Evolutionary conservation across 2,888 invertebrate species (phyloP).

Genomic region (Margaritifera margaritifera): DNA sequence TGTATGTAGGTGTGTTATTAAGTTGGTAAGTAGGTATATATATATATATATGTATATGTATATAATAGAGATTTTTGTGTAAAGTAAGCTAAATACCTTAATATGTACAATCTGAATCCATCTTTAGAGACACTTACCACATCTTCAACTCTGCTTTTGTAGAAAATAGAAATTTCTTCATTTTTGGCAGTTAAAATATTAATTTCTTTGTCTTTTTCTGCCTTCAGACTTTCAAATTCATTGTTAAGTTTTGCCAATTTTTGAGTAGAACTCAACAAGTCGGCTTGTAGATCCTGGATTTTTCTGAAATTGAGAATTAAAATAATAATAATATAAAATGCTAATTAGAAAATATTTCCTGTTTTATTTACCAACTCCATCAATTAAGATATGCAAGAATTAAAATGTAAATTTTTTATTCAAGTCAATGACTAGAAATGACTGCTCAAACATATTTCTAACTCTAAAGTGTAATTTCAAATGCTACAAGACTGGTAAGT

Average conservation of each 20-base stretch:
- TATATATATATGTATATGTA: not conserved
- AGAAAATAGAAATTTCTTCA: constrained; percentile 46
- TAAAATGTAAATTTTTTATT: too few relatives aligned
- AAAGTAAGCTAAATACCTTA: not conserved
- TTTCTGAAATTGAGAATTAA: constrained; percentile 58
- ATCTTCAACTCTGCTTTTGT: constrained; percentile 55
- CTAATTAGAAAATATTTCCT: not conserved
- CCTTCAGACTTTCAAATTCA: constrained; percentile 46
- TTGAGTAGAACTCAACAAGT: constrained; percentile 71
- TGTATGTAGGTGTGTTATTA: too few relatives aligned
- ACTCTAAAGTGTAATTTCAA: too few relatives aligned
- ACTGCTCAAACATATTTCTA: too few relatives aligned
- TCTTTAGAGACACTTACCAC: constrained; percentile 42
- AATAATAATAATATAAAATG: not conserved
- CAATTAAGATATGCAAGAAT: too few relatives aligned
- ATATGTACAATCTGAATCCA: not conserved
- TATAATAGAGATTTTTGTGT: not conserved
- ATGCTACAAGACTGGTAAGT: too few relatives aligned
- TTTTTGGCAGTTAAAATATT: constrained; percentile 54
- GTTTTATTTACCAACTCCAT: not conserved
- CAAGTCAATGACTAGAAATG: too few relatives aligned
- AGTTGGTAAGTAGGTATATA: too few relatives aligned
- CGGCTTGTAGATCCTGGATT: constrained; percentile 69
- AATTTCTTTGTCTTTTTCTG: constrained; percentile 58
- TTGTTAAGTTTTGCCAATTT: constrained; percentile 67